Evolutionary conservation across 2,888 invertebrate species (phyloP).

Genomic region (Lagria hirta): DNA sequence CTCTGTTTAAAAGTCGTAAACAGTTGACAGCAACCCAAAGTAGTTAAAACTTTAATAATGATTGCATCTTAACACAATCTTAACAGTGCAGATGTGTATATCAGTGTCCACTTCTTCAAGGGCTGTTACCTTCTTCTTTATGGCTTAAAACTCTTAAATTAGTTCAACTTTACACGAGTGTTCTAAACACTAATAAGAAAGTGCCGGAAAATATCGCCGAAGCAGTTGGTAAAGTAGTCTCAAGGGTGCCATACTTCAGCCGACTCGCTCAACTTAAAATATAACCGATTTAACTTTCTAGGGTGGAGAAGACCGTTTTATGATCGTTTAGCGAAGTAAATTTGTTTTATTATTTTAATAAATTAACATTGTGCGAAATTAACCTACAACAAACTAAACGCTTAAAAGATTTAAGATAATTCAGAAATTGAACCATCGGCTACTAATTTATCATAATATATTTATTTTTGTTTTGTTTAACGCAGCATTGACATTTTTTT

Average conservation of each 20-base stretch:
- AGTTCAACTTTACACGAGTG: slow-evolving; percentile 54
- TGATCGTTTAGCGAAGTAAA: too few species aligned
- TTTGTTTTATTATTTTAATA: too few species aligned
- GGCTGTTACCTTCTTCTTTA: slow-evolving; percentile 54
- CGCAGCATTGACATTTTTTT: too few species aligned
- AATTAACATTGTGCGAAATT: too few species aligned
- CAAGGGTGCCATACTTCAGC: slow-evolving; percentile 48
- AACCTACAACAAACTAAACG: too few species aligned
- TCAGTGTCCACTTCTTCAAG: slow-evolving; percentile 51
- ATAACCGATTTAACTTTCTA: slow-evolving; percentile 44
- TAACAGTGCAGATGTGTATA: slow-evolving; percentile 46
- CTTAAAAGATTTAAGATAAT: too few species aligned
- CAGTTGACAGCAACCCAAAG: slow-evolving; percentile 35
- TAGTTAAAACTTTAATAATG: slow-evolving; percentile 44
- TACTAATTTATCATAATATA: too few species aligned
- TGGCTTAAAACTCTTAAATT: slow-evolving; percentile 54
- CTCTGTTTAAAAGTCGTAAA: too few species aligned
- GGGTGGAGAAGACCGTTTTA: too few species aligned
- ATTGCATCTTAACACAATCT: slow-evolving; percentile 29
- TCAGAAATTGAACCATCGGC: too few species aligned
- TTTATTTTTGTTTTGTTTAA: too few species aligned
- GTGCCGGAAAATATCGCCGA: slow-evolving; percentile 49
- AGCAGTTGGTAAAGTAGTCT: slow-evolving; percentile 48
- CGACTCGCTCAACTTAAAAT: slow-evolving; percentile 40
- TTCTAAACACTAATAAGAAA: slow-evolving; percentile 54